Evolutionary conservation across 1,140 invertebrate species (phyloP), one percentile per base, ranked within the genome.

Genomic region (Drosophila ananassae): DNA sequence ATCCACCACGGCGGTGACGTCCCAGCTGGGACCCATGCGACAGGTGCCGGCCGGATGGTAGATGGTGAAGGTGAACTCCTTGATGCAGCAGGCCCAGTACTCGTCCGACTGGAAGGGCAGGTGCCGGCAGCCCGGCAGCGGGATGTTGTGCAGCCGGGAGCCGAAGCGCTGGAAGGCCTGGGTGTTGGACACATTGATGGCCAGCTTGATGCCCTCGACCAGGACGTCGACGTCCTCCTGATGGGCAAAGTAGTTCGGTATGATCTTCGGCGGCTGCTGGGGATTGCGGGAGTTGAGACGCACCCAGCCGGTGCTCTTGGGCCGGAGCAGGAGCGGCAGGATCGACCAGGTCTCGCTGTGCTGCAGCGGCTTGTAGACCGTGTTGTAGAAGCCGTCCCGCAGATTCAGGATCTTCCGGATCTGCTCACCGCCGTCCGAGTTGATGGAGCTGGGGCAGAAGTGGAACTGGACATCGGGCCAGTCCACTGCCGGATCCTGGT

Each of bases 391-490:
- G 30, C 95, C 94, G 76, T 98, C 96, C 1, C 95, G 92, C 10
- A 98, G 90, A 47, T 96, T 96, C 1, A 95, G 91, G 25, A 97
- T 96, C 80, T 95, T 96, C 22, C 94, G 92, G 12, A 96, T 95
- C 52, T 96, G 94, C 28, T 96, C 95, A 1, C 96, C 96, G 1
- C 94, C 95, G 74, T 97, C 96, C 0, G 96, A 97, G 78, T 96
- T 96, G 0, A 97, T 93, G 0, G 96, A 97, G 81, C 95, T 96
- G 0, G 96, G 95, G 0, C 95, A 95, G 79, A 98, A 97, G 76
- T 97, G 96, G 73, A 97, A 97, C 81, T 98, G 97, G 25, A 98
- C 94, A 74, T 98, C 97, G 0, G 97, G 97, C 94, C 95, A 97
- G 32, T 95, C 94, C 0, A 94, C 94, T 0, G 93, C 94, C 5